A percentile compares a stretch with the other conserved stretches of the same genome.
Conservation (phyloP, 2,797 vertebrate species). For the Petrocephalus schoutedeni region DNA sequence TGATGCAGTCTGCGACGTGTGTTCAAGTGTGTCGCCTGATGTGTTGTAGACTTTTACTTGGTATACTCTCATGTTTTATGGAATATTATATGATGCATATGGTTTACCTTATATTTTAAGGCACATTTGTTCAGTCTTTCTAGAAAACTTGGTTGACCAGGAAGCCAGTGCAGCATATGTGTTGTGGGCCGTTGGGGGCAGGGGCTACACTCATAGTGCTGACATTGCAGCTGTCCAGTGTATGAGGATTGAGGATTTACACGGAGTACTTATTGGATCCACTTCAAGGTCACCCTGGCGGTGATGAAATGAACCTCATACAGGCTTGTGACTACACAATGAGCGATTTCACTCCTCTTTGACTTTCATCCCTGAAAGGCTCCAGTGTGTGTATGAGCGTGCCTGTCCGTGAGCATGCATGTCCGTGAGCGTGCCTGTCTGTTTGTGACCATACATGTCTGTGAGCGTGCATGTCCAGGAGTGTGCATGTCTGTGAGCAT, state of each 20-base stretch:
- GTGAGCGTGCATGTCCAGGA: too few species aligned
- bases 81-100: background rate
- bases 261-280: constrained; percentile 1
- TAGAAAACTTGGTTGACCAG: background rate
- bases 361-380: background rate
- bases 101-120: background rate
- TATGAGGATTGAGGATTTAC: constrained; percentile 5
- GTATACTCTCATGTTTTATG: background rate
- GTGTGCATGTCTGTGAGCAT: background rate
- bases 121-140: background rate
- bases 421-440: too few species aligned
- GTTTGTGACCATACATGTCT: constrained; percentile 24
- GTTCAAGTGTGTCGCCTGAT: background rate
- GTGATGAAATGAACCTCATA: background rate
- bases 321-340: background rate
- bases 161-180: background rate
- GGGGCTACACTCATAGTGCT: background rate
- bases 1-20: background rate
- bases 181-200: background rate
- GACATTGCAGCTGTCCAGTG: constrained; percentile 11
- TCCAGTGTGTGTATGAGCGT: background rate
- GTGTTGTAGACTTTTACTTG: background rate
- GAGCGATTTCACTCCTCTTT: background rate
- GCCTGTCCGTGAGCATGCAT: background rate
- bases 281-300: constrained; percentile 3